Evolutionary conservation across 2,888 invertebrate genomes (phyloP), one percentile per base, ranked within the genome.

Genomic region (Eucriotettix oculatus): DNA sequence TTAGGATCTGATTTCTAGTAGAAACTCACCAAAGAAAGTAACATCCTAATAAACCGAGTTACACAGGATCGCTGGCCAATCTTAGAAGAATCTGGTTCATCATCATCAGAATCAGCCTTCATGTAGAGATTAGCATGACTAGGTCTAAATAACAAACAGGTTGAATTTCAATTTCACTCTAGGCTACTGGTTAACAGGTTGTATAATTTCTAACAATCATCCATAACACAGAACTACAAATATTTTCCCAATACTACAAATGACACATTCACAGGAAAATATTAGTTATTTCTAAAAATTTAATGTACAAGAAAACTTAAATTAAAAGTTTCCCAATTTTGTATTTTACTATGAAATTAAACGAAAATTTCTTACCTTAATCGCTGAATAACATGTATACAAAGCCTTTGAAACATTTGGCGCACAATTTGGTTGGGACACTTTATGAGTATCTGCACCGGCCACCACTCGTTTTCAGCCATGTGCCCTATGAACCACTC

Each of bases 361-460:
- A 29, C 29, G 3, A 29, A 29, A 29, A 5, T 2, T n/a, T 68
- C 68, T 70, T 73, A 85, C 85, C 86, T 84, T 66, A 95, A 78
- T 71, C 91, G 84, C 73, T 90, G 90, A 74, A 96, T 92, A 64
- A 95, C 95, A 73, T 95, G 95, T 73, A 95, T 90, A 70, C 93
- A 90, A 68, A 96, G 81, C 69, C 95, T 82, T 75, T 94, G 94
- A 77, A 95, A 95, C 92, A 96, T 94, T 77, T 94, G 94, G 66
- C 94, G 81, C 62, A 95, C 94, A 86, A 94, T 93, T 75, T 95
- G 94, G 78, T 93, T 95, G 43, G 95, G 94, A 74, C 96, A 96
- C 74, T 93, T 93, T 71, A 96, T 87, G 71, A 96, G 79, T 68
- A 92, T 91, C 77, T 91, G 90, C 70, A 94, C 88, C 9, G 94